phyloP scores from a whole-genome alignment of 2,113 vertebrate species.

The Noturus placidus region DNA sequence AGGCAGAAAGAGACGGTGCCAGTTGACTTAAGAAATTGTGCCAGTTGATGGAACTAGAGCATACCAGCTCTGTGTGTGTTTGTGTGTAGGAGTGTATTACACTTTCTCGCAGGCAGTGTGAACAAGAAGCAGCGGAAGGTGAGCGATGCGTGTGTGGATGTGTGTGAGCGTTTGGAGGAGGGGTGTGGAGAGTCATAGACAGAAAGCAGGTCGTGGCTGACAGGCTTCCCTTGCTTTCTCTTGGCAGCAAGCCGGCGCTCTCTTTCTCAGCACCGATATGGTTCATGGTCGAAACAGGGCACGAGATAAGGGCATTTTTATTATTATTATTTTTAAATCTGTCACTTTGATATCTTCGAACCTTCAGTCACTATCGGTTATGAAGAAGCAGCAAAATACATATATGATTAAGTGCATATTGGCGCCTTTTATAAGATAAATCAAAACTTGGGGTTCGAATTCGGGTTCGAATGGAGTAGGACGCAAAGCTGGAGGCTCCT shows the following conservation, averaged over 20 bases:
- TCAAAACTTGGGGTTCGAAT: no score
- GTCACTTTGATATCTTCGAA: constrained; percentile 66
- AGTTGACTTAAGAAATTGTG: not conserved
- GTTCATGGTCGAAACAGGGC: constrained; percentile 66
- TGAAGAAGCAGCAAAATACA: constrained; percentile 51
- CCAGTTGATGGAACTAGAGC: constrained; percentile 1
- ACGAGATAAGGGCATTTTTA: constrained; percentile 65
- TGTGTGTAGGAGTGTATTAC: constrained; percentile 44
- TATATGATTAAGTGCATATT: constrained; percentile 56
- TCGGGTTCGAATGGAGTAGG: no score
- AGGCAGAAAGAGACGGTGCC: not conserved
- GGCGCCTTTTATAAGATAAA: constrained; percentile 45
- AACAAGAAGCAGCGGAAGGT: constrained; percentile 36
- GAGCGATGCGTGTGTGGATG: constrained; percentile 9
- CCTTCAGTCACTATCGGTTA: constrained; percentile 62
- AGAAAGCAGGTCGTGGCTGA: constrained; percentile 65
- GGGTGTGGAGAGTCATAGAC: constrained; percentile 42
- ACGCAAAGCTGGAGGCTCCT: no score
- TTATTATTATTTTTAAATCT: constrained; percentile 54
- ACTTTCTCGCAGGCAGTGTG: constrained; percentile 45
- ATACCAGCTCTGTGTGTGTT: constrained; percentile 4
- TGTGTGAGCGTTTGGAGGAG: constrained; percentile 6
- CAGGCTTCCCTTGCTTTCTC: constrained; percentile 66
- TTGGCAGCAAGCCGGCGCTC: constrained; percentile 64
- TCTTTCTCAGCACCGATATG: constrained; percentile 53